A percentile compares a stretch with the other conserved stretches of the same genome.
Evolutionary conservation across 2,797 vertebrate genomes (phyloP).

Genomic region (Oceanodroma leucorhoa): DNA sequence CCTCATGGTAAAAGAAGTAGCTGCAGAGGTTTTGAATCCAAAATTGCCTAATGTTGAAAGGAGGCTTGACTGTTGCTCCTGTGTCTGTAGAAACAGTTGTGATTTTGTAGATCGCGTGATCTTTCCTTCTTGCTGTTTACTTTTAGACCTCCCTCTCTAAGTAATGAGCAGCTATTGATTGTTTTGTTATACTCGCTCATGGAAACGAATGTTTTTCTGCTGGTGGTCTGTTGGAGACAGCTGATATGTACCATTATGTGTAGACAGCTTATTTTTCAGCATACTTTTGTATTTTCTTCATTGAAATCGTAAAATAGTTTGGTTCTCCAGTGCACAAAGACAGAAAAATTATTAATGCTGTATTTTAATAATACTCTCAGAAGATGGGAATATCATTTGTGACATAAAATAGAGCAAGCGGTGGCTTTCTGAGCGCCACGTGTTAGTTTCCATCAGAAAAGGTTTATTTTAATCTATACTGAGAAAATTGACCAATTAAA

Average conservation of each 20-base stretch:
- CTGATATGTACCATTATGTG: neutral
- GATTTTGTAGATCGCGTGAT: neutral
- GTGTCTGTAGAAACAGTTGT: neutral
- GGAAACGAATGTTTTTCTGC: neutral
- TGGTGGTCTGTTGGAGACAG: neutral
- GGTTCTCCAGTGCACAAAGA: neutral
- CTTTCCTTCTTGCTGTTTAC: neutral
- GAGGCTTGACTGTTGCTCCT: neutral
- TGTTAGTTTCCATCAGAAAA: neutral
- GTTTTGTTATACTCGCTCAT: neutral
- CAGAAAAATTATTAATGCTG: neutral
- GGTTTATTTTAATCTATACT: neutral
- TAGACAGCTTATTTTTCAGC: neutral
- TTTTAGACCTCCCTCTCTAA: neutral
- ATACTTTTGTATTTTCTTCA: neutral
- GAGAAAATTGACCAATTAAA: neutral
- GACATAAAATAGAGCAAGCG: neutral
- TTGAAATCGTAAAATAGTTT: neutral
- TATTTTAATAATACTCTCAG: neutral
- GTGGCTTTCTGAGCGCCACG: neutral
- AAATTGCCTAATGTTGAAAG: neutral
- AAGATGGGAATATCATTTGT: neutral
- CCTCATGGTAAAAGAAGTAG: neutral
- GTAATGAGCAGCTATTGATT: neutral
- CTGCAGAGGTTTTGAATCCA: neutral